phyloP scores from a whole-genome alignment of 2,797 vertebrate genomes.

The Diglossa cyanea region DNA sequence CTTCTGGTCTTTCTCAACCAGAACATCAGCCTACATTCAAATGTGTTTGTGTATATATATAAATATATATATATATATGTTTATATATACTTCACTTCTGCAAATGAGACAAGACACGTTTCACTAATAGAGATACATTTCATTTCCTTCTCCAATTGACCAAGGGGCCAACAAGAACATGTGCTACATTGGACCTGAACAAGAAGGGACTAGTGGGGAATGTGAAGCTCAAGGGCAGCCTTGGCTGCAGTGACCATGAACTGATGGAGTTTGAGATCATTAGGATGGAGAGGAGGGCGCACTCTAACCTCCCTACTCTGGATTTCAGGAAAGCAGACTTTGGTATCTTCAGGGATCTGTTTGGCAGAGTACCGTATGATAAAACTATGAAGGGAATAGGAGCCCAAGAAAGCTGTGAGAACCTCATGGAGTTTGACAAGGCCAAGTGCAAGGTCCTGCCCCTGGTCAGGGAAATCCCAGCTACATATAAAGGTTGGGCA shows the following conservation, averaged over 20 bases:
- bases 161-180: accelerated
- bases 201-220: not conserved
- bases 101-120: not conserved
- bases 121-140: not conserved
- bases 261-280: no score
- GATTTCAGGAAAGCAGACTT: not conserved
- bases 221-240: not conserved
- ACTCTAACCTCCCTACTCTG: not conserved
- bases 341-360: not conserved
- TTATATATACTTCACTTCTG: not conserved
- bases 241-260: not conserved
- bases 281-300: not conserved
- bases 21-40: not conserved
- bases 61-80: no score
- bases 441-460: not conserved
- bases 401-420: not conserved
- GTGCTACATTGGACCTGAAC: not conserved
- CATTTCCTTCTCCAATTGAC: not conserved
- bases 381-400: not conserved
- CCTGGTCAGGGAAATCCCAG: not conserved
- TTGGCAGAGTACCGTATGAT: not conserved
- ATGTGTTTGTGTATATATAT: not conserved
- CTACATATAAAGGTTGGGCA: not conserved
- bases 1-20: not conserved
- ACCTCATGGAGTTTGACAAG: not conserved